Evolutionary conservation across 2,113 vertebrate genomes (phyloP).

Genomic region (Amphiprion ocellaris): DNA sequence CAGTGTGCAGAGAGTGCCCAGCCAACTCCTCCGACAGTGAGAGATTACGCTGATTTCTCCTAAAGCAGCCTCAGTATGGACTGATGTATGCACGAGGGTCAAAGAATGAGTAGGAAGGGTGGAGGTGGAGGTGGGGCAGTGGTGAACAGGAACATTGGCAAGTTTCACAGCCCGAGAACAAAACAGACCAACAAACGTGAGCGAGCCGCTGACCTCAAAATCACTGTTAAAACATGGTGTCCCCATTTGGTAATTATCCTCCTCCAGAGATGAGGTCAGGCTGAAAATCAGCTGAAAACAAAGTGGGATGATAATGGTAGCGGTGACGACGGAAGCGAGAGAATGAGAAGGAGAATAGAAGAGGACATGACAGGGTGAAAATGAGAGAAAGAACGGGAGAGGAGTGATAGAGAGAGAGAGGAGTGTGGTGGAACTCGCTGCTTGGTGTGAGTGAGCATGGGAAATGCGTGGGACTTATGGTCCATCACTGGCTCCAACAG

Average conservation of each 20-base stretch:
- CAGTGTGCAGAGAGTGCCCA: constrained; percentile 45
- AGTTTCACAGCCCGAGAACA: constrained; percentile 53
- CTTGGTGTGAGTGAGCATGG: constrained; percentile 84
- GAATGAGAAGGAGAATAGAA: constrained; percentile 66
- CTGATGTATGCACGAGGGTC: constrained; percentile 51
- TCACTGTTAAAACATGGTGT: constrained; percentile 76
- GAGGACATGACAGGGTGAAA: constrained; percentile 67
- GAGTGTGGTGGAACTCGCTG: constrained; percentile 78
- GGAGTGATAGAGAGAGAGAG: constrained; percentile 42
- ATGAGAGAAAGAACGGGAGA: constrained; percentile 47
- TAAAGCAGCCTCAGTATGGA: constrained; percentile 61
- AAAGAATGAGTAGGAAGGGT: constrained; percentile 11
- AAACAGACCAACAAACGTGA: constrained; percentile 71
- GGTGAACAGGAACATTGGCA: constrained; percentile 43
- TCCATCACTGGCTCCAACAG: constrained; percentile 69
- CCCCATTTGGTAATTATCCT: constrained; percentile 81
- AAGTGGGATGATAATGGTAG: constrained; percentile 74
- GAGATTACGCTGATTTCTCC: constrained; percentile 65
- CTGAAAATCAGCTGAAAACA: constrained; percentile 79
- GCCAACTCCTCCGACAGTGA: constrained; percentile 67
- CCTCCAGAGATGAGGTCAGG: constrained; percentile 78
- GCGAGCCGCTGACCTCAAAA: constrained; percentile 69
- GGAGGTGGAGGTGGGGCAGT: too few relatives aligned
- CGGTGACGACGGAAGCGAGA: constrained; percentile 51
- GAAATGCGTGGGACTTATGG: constrained; percentile 85